Evolutionary conservation across 1,140 invertebrate genomes (phyloP).

Genomic region (Drosophila miranda): DNA sequence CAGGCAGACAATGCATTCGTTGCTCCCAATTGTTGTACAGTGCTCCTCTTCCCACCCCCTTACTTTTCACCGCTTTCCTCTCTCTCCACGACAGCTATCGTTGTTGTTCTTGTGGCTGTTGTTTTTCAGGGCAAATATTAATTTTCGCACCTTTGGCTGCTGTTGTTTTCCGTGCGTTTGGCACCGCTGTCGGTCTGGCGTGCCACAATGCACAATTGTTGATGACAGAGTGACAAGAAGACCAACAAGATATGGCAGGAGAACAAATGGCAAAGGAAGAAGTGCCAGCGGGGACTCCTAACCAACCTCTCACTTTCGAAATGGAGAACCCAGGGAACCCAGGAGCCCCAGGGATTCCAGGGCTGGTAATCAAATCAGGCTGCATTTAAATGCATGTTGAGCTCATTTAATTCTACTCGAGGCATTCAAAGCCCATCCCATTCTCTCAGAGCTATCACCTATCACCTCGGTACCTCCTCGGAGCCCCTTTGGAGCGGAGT

Average conservation of each 20-base stretch:
- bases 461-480: not conserved
- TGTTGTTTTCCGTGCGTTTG: conserved; percentile 24
- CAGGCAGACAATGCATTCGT: conserved; percentile 40
- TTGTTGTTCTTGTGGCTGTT: conserved; percentile 12
- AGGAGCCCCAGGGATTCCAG: not conserved
- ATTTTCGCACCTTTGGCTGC: conserved; percentile 67
- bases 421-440: conserved; percentile 1
- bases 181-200: conserved; percentile 18
- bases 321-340: not conserved
- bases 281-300: not conserved
- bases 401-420: conserved; percentile 26
- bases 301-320: not conserved
- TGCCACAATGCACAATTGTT: conserved; percentile 31
- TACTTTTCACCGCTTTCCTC: not conserved
- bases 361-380: conserved; percentile 53
- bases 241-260: not conserved
- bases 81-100: not conserved
- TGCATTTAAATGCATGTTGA: conserved; percentile 54
- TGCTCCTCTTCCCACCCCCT: not conserved
- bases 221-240: conserved; percentile 17
- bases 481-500: no score
- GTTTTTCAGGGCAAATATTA: conserved; percentile 63
- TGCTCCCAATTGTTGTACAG: not conserved
- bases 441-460: conserved; percentile 1
- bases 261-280: not conserved